phyloP scores from a whole-genome alignment of 2,888 invertebrate species.

The Agrotis clavis region DNA sequence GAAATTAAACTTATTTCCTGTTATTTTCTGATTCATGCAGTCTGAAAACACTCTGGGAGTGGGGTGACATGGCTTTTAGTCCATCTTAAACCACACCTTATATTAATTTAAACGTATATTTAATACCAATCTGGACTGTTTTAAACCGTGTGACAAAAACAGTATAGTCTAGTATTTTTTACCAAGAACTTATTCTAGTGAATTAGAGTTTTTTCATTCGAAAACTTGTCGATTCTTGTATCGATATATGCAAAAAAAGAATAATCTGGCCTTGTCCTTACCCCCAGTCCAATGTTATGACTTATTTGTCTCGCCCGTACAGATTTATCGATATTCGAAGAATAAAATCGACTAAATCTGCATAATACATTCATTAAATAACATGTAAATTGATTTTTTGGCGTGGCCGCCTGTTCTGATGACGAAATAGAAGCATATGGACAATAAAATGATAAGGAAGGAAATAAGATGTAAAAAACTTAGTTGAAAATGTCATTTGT shows the following conservation, averaged over 20 bases:
- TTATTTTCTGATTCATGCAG: no score
- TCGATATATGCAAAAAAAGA: constrained; percentile 74
- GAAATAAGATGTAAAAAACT: constrained; percentile 77
- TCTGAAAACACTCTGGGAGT: no score
- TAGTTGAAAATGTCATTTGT: constrained; percentile 74
- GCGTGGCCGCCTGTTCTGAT: constrained; percentile 69
- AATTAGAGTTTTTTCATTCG: constrained; percentile 63
- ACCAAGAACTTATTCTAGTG: constrained; percentile 63
- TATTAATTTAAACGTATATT: not conserved
- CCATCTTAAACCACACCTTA: not conserved
- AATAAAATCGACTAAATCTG: constrained; percentile 83
- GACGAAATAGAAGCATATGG: constrained; percentile 79
- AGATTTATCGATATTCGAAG: constrained; percentile 85
- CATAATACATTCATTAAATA: constrained; percentile 87
- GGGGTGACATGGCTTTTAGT: not conserved
- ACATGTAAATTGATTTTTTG: constrained; percentile 85
- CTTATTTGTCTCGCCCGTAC: constrained; percentile 86
- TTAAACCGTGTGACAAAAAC: constrained; percentile 44
- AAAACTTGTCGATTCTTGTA: constrained; percentile 77
- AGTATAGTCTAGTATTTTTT: constrained; percentile 45
- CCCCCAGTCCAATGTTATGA: constrained; percentile 87
- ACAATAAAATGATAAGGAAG: constrained; percentile 78
- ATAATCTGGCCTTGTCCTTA: constrained; percentile 80
- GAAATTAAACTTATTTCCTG: no score
- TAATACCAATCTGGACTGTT: constrained; percentile 10